These are phyloP conservation scores for Onthophagus taurus DNA, from an alignment of 1,140 invertebrate species.

Conservation along the genomic window DNA sequence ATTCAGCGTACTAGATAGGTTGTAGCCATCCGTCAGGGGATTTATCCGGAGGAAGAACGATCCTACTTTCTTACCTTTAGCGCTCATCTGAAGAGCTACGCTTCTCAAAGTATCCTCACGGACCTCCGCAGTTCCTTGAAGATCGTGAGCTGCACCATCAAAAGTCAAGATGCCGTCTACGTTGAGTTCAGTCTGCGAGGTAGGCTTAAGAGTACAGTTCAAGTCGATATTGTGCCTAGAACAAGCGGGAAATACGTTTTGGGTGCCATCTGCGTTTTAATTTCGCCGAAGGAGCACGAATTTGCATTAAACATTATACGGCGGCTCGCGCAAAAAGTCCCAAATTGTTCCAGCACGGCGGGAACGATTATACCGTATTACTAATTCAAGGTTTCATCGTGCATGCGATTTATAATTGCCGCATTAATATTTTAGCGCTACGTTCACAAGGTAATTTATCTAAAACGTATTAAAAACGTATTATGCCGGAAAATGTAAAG, in stretches of 20 bases:
- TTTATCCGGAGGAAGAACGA: conserved; percentile 23
- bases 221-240: conserved; percentile 19
- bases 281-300: too few relatives aligned
- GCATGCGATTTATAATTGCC: too few relatives aligned
- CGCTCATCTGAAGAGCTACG: conserved; percentile 9
- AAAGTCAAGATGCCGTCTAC: conserved; percentile 14
- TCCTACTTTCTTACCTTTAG: conserved; percentile 7
- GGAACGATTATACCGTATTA: too few relatives aligned
- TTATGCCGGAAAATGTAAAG: too few relatives aligned
- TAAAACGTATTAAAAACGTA: too few relatives aligned
- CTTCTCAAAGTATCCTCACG: conserved; percentile 10
- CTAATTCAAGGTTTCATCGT: too few relatives aligned
- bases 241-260: too few relatives aligned
- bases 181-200: conserved; percentile 15
- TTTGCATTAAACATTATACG: too few relatives aligned
- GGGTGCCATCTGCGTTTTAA: too few relatives aligned
- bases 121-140: conserved; percentile 7
- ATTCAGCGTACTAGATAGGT: conserved; percentile 20
- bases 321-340: neutral
- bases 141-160: conserved; percentile 10
- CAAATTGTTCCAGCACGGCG: too few relatives aligned
- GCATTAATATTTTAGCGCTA: too few relatives aligned
- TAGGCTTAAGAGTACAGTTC: conserved; percentile 15
- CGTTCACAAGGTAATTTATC: too few relatives aligned
- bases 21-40: conserved; percentile 21